Percentiles rank a stretch among this genome's conserved stretches.
These are phyloP conservation scores for Pipa parva DNA, from an alignment of 2,113 vertebrate genomes.

Conservation along the genomic window DNA sequence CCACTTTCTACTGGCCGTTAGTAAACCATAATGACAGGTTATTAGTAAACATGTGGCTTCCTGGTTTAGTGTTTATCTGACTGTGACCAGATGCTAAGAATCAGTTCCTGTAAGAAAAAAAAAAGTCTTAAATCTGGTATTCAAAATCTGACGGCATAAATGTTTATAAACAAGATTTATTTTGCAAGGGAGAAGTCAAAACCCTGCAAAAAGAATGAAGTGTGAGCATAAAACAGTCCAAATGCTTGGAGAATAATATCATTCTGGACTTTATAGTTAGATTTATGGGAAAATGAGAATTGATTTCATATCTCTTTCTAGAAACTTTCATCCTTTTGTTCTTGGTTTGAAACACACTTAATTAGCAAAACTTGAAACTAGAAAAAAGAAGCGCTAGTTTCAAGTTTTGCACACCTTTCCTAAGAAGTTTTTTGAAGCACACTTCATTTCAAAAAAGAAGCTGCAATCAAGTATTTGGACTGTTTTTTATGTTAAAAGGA, in stretches of 20 bases:
- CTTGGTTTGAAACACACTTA: too few relatives aligned
- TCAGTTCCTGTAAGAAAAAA: constrained; percentile 5
- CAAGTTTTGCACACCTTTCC: too few relatives aligned
- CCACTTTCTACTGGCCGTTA: constrained; percentile 4
- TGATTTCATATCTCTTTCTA: constrained; percentile 6
- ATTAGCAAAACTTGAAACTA: too few relatives aligned
- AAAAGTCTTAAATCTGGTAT: constrained; percentile 2
- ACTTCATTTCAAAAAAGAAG: too few relatives aligned
- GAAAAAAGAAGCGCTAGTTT: too few relatives aligned
- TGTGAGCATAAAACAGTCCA: constrained; percentile 3
- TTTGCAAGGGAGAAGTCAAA: constrained; percentile 28
- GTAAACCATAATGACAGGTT: constrained; percentile 8
- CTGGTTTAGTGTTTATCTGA: constrained; percentile 34
- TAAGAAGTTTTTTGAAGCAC: too few relatives aligned
- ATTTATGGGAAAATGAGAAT: constrained; percentile 10
- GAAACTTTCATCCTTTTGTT: constrained; percentile 5
- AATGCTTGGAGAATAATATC: constrained; percentile 17
- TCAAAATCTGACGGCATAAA: constrained; percentile 14
- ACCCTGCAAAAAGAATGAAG: constrained; percentile 29
- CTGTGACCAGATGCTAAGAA: constrained; percentile 9
- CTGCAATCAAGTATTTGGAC: too few relatives aligned
- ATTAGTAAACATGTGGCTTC: constrained; percentile 38
- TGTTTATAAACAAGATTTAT: constrained; percentile 36
- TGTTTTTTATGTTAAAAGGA: too few relatives aligned
- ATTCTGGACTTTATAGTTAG: constrained; percentile 2